Evolutionary conservation across 2,113 vertebrate genomes (phyloP).

Genomic region (Boulengeromyrus knoepffleri): DNA sequence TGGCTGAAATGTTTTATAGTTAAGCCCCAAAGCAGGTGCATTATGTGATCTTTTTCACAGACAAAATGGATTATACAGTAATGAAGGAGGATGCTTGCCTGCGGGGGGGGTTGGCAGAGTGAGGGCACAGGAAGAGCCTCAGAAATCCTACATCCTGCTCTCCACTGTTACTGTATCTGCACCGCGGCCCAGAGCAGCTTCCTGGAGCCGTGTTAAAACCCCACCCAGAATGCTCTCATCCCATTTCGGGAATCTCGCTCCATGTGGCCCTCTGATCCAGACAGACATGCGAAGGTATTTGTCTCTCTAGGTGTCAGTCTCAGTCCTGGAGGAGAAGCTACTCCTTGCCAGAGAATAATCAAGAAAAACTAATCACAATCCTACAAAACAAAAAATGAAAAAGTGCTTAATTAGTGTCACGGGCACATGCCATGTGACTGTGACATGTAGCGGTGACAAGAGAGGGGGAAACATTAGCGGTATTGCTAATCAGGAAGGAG

Average conservation of each 20-base stretch:
- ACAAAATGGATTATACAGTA: slow-evolving; percentile 2
- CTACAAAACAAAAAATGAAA: background rate
- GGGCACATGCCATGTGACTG: background rate
- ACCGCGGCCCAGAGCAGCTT: background rate
- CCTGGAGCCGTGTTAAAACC: background rate
- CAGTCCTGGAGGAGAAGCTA: background rate
- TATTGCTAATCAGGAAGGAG: background rate
- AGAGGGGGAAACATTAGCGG: background rate
- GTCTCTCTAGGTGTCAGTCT: background rate
- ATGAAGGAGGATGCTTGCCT: background rate
- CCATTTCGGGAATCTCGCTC: background rate
- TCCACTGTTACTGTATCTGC: background rate
- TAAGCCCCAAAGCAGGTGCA: background rate
- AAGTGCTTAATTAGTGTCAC: background rate
- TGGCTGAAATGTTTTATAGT: background rate
- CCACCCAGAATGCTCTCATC: background rate
- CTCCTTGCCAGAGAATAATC: background rate
- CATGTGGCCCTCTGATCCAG: background rate
- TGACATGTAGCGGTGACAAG: background rate
- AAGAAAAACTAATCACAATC: background rate
- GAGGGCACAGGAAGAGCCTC: background rate
- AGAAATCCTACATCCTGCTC: background rate
- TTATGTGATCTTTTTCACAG: background rate
- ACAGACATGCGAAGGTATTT: background rate
- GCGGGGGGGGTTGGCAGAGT: background rate